Base-by-base conservation (phyloP, 2,888 invertebrate genomes). In the Drosophila paranaensis region DNA sequence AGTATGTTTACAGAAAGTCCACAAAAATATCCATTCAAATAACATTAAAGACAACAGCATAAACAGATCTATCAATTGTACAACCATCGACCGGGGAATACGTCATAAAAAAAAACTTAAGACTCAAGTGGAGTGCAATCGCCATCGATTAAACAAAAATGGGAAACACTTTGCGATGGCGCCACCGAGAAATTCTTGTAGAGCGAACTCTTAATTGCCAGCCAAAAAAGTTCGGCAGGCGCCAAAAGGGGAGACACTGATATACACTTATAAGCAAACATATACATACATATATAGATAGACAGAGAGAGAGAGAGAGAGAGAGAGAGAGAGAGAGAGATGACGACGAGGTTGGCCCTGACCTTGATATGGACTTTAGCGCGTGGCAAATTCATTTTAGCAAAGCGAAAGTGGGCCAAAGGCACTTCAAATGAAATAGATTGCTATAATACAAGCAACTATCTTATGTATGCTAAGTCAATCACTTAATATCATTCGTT, bases 111-210 rank as follows among this genome's bases (percentile, higher is more conserved):
- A 11, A 40, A 40, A 57, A 69, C 61, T 71, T 48, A 35, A 55
- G 40, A 14, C 57, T 67, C 65, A 66, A 82, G 75, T 75, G 60
- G 56, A 79, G 56, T 72, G 72, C 72, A 85, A 83, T 84, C 86
- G 72, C 72, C 82, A 83, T 84, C 86, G 88, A 84, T 84, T 84
- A 82, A 84, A 88, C 83, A 88, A 82, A 77, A 62, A 57, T 60
- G 42, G 16, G 39, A 68, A 65, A 20, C 64, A 60, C 60, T 64
- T 60, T 64, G 33, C 58, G 64, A 61, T 48, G 63, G 63, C 69
- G 70, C 64, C 69, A 69, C 58, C 40, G 16, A 14, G 45, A 62
- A 54, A 74, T 56, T 46, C 11, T 37, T 58, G 55, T 33, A 16
- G 45, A 25, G 9, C 13, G 42, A 58, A 25, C 57, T 45, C 39